Base-by-base conservation (phyloP, 1,140 invertebrate genomes). In the Parasteatoda tepidariorum region DNA sequence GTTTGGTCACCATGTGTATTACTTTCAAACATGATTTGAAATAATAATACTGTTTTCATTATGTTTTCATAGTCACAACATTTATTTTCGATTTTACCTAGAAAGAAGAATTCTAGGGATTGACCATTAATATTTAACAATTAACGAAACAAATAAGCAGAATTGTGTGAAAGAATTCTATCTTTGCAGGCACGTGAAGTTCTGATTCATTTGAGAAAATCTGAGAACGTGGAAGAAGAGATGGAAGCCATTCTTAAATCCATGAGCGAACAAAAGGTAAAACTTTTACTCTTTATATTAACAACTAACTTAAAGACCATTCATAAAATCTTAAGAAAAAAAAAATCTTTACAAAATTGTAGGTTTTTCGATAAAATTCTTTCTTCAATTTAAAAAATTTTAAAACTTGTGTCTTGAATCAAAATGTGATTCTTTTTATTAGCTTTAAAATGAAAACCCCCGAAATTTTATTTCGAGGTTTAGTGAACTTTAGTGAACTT, bases 181-280 rank as follows among this genome's bases (percentile, higher is more conserved):
- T 13, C 57, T 61, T 67, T 78, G 11, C 34, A 82, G 79, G 79
- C 79, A 62, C 24, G 41, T 38, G 48, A 71, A 41, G 55, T 82
- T 41, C 62, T 82, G n/a, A 11, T 31, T 9, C 18, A 28, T 24
- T 71, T 82, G 38, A 38, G 79, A 62, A 30, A 70, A 22, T 54
- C 31, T 3, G n/a, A 61, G 9, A 41, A 82, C 11, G 79, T 82
- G n/a, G 68, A 82, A 28, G 67, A 82, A 48, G 79, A 82, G 48
- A 62, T 82, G 18, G 79, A 82, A 9, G 26, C 62, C 9, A 82
- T 71, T 30, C n/a, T 70, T 22, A 18, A 26, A 22, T 71, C 79
- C 3, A 54, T 82, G 18, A 31, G 71, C 31, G 67, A 82, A 48
- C 54, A 82, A 61, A 82, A 82, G n/a, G 79, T 82, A 57, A 9